Percentiles rank a stretch among this genome's conserved stretches.
Conservation (phyloP, 1,140 invertebrate species). For the Achatina immaculata region DNA sequence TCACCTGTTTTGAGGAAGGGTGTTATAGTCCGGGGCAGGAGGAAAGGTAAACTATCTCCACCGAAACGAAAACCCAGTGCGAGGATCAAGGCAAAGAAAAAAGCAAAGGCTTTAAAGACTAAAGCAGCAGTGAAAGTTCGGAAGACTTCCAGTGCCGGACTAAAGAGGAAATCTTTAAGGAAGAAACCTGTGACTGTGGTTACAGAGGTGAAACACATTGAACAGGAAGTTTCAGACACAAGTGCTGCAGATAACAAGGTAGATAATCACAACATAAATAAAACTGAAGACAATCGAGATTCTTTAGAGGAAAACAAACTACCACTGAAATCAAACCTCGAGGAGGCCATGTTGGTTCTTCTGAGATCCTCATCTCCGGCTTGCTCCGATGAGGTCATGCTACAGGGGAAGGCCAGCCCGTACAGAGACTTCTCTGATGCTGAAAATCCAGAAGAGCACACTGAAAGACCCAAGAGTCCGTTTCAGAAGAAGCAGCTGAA, state of each 20-base stretch:
- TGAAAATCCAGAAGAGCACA: constrained; percentile 33
- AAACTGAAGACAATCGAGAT: neutral
- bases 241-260: constrained; percentile 38
- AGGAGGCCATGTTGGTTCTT: neutral
- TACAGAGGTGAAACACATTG: constrained; percentile 42
- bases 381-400: constrained; percentile 42
- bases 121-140: constrained; percentile 42
- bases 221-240: constrained; percentile 36
- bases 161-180: constrained; percentile 40
- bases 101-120: constrained; percentile 37
- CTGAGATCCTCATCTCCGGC: constrained; percentile 22
- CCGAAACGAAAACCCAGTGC: constrained; percentile 45
- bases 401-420: constrained; percentile 41
- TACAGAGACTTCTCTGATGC: constrained; percentile 44
- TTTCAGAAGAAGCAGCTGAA: neutral
- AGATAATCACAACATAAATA: neutral
- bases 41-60: constrained; percentile 22
- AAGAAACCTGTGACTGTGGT: constrained; percentile 25
- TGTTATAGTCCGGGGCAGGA: neutral
- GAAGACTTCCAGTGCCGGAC: constrained; percentile 38
- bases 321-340: neutral
- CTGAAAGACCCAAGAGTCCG: neutral
- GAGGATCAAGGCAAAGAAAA: constrained; percentile 45
- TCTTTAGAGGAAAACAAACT: constrained; percentile 17
- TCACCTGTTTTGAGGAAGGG: neutral